These are phyloP conservation scores for Rhynchomys soricoides DNA, from an alignment of 2,113 vertebrate species.

Conservation along the genomic window DNA sequence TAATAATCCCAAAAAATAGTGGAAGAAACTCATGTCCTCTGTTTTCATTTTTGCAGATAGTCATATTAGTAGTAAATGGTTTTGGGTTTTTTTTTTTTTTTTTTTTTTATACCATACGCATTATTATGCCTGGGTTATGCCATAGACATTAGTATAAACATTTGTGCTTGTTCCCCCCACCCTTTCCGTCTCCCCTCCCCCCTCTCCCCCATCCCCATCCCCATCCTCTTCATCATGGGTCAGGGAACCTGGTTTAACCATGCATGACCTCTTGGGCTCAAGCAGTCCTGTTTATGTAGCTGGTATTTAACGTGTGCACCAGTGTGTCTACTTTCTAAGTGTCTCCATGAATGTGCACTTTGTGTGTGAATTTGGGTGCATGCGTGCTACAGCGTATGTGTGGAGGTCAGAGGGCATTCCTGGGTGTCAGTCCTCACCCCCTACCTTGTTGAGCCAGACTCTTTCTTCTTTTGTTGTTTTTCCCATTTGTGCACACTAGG, in stretches of 20 bases:
- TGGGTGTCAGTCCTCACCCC: neutral
- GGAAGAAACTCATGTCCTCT: neutral
- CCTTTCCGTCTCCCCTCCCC: too few species aligned
- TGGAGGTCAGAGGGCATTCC: neutral
- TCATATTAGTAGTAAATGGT: neutral
- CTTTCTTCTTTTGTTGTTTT: neutral
- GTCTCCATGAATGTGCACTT: neutral
- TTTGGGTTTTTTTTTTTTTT: too few species aligned
- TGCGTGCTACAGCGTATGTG: neutral
- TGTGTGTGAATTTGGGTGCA: neutral
- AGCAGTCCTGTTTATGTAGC: neutral
- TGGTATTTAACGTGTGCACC: neutral
- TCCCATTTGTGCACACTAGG: neutral
- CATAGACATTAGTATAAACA: neutral
- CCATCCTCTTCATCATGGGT: neutral
- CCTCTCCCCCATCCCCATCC: too few species aligned
- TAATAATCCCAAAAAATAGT: neutral
- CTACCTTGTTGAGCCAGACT: neutral
- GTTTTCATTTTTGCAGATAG: constrained; percentile 43
- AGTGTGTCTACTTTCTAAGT: neutral
- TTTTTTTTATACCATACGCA: neutral
- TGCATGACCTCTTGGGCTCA: neutral
- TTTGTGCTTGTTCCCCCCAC: neutral
- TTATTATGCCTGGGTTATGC: neutral
- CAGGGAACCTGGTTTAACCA: neutral